These are phyloP conservation scores for Zelleria hepariella DNA, from an alignment of 2,888 invertebrate species.

Conservation along the genomic window DNA sequence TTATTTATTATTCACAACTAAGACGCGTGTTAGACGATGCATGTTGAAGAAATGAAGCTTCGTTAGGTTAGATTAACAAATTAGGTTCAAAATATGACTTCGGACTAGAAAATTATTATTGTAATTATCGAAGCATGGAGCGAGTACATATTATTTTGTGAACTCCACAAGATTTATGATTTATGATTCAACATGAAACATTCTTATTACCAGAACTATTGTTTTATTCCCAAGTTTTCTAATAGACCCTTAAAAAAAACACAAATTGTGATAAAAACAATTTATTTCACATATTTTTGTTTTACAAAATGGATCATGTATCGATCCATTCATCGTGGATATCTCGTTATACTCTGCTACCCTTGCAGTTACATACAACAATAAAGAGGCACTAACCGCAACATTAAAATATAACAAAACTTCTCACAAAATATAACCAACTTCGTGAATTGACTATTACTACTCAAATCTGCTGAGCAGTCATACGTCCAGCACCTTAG, in stretches of 20 bases:
- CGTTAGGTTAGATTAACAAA: conserved; percentile 3
- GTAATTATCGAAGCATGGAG: not conserved
- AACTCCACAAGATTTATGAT: not conserved
- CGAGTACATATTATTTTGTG: conserved; percentile 1
- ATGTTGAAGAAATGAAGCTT: not conserved
- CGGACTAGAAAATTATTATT: not conserved
- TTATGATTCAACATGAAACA: not conserved
- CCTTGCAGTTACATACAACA: not conserved
- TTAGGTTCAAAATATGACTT: conserved; percentile 2
- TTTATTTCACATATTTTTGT: not conserved
- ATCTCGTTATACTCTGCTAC: not conserved
- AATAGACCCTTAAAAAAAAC: not conserved
- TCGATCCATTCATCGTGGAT: not conserved
- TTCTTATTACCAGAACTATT: not conserved
- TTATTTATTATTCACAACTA: conserved; percentile 4
- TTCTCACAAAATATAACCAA: no score
- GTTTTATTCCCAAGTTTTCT: not conserved
- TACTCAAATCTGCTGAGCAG: no score
- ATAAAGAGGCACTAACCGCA: not conserved
- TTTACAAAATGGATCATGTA: not conserved
- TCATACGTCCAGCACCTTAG: no score
- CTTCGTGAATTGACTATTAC: no score
- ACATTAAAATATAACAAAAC: no score
- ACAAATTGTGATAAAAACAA: not conserved
- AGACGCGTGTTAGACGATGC: conserved; percentile 2